phyloP scores from a whole-genome alignment of 2,888 invertebrate genomes.

The Dynastes grantii region DNA sequence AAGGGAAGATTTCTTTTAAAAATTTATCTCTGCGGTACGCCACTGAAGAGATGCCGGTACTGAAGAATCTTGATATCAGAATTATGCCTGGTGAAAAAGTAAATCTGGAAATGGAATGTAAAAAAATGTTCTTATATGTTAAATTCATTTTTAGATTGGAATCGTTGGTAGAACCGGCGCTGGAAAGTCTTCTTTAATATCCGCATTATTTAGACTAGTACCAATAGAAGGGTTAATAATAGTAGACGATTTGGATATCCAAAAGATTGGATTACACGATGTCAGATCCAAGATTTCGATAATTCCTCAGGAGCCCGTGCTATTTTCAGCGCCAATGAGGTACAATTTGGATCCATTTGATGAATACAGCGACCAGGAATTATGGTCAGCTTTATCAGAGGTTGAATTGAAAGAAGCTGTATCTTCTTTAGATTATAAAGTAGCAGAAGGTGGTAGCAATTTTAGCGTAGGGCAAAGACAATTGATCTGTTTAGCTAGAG shows the following conservation, averaged over 20 bases:
- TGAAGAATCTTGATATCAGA: slow-evolving; percentile 80
- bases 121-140: slow-evolving; percentile 54
- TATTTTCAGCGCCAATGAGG: slow-evolving; percentile 82
- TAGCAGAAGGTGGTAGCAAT: slow-evolving; percentile 87
- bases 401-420: slow-evolving; percentile 84
- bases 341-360: slow-evolving; percentile 85
- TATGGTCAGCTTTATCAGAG: slow-evolving; percentile 84
- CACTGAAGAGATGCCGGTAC: slow-evolving; percentile 76
- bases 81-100: slow-evolving; percentile 82
- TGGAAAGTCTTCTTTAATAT: slow-evolving; percentile 85
- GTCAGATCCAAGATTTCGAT: slow-evolving; percentile 80
- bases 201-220: slow-evolving; percentile 72
- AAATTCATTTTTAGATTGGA: slow-evolving; percentile 75
- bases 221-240: slow-evolving; percentile 78
- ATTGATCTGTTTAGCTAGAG: slow-evolving; percentile 90
- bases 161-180: slow-evolving; percentile 90
- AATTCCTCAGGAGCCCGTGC: slow-evolving; percentile 84
- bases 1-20: slow-evolving; percentile 77
- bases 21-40: slow-evolving; percentile 79
- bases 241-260: slow-evolving; percentile 79
- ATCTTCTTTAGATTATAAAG: slow-evolving; percentile 76
- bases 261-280: slow-evolving; percentile 74
- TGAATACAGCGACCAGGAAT: slow-evolving; percentile 78
- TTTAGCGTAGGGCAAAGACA: slow-evolving; percentile 93
- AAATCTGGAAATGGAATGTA: slow-evolving; percentile 51